Evolutionary conservation across 2,113 vertebrate species (phyloP).

Genomic region (Mola mola): DNA sequence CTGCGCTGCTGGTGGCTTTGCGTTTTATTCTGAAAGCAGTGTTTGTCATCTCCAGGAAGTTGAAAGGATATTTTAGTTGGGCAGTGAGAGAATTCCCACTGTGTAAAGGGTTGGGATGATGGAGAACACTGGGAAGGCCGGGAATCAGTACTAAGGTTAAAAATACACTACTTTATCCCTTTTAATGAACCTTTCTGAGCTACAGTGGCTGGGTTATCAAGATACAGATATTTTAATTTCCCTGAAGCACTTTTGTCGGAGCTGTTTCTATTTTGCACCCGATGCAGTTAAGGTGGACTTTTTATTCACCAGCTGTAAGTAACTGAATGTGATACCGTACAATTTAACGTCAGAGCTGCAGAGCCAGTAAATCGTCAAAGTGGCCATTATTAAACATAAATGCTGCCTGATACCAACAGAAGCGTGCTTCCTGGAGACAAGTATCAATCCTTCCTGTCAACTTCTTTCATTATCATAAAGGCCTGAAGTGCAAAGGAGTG

Average conservation of each 20-base stretch:
- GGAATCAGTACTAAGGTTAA: conserved; percentile 14
- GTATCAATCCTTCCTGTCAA: no score
- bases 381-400: no score
- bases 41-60: conserved; percentile 12
- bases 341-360: conserved; percentile 11
- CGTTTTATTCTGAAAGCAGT: conserved; percentile 22
- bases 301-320: conserved; percentile 12
- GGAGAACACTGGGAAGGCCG: background rate
- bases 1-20: conserved; percentile 28
- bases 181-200: conserved; percentile 10
- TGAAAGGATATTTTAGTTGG: conserved; percentile 11
- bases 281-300: conserved; percentile 9
- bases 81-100: conserved; percentile 3
- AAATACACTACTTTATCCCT: no score
- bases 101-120: conserved; percentile 20
- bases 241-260: conserved; percentile 46
- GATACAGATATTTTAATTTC: conserved; percentile 13
- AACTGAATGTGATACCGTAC: conserved; percentile 29
- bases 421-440: no score
- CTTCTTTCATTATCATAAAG: no score
- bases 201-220: conserved; percentile 22
- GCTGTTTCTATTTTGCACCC: conserved; percentile 17
- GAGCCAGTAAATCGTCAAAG: conserved; percentile 15
- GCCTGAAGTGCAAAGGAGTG: conserved; percentile 25
- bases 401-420: no score